Evolutionary conservation across 2,113 vertebrate species (phyloP).

Genomic region (Canis aureus): DNA sequence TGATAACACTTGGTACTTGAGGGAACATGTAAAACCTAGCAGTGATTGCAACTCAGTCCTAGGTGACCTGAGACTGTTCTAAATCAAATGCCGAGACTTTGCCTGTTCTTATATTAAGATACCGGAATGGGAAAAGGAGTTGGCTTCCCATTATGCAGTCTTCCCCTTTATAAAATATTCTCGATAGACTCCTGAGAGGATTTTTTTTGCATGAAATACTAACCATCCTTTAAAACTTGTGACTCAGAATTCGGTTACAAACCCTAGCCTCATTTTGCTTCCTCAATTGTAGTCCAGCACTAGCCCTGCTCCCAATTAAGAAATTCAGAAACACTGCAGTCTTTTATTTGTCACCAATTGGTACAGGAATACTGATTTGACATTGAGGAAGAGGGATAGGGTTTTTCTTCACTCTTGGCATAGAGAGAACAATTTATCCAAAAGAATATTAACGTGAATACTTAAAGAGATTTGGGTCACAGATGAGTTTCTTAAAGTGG

Average conservation of each 20-base stretch:
- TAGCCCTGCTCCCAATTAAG: constrained; percentile 56
- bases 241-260: constrained; percentile 63
- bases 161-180: constrained; percentile 15
- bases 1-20: constrained; percentile 65
- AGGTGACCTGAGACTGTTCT: constrained; percentile 33
- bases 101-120: background rate
- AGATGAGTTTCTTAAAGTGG: constrained; percentile 83
- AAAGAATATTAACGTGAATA: constrained; percentile 79
- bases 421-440: constrained; percentile 77
- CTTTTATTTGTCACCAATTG: constrained; percentile 80
- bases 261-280: constrained; percentile 67
- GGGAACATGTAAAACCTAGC: constrained; percentile 70
- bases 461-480: constrained; percentile 82
- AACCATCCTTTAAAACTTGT: constrained; percentile 43
- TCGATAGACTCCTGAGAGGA: constrained; percentile 19
- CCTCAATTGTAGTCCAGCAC: constrained; percentile 65
- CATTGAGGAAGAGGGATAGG: constrained; percentile 80
- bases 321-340: constrained; percentile 82
- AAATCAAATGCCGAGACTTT: constrained; percentile 22
- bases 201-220: constrained; percentile 47
- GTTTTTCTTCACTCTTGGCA: constrained; percentile 81
- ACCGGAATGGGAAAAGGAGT: constrained; percentile 40
- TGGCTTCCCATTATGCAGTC: background rate
- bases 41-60: constrained; percentile 75
- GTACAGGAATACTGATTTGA: constrained; percentile 82